A percentile compares a stretch with the other conserved stretches of the same genome.
Evolutionary conservation across 1,140 invertebrate genomes (phyloP).

Genomic region (Drosophila serrata): DNA sequence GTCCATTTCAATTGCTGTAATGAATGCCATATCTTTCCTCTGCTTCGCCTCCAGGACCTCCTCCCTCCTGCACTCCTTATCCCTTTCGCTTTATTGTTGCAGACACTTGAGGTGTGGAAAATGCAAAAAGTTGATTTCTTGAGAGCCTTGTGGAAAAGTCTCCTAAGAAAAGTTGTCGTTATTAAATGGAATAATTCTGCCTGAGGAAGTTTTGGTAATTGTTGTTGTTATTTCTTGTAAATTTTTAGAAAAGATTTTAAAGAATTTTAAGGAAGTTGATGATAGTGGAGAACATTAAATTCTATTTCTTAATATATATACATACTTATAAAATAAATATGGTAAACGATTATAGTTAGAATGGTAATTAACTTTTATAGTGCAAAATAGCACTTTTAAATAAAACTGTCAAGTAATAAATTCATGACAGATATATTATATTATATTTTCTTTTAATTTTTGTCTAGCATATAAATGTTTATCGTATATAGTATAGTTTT

Average conservation of each 20-base stretch:
- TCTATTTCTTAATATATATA: no score
- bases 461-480: no score
- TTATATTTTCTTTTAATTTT: no score
- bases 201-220: slow-evolving; percentile 4
- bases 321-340: no score
- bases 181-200: slow-evolving; percentile 40
- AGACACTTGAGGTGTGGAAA: slow-evolving; percentile 65
- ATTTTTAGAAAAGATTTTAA: not conserved
- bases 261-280: not conserved
- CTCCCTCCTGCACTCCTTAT: not conserved
- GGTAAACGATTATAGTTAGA: no score
- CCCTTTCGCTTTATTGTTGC: slow-evolving; percentile 44
- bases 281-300: no score
- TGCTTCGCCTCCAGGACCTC: slow-evolving; percentile 17
- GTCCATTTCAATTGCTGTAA: slow-evolving; percentile 72
- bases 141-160: slow-evolving; percentile 40
- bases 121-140: slow-evolving; percentile 66
- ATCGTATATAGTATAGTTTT: not conserved
- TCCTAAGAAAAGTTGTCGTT: slow-evolving; percentile 44
- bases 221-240: not conserved
- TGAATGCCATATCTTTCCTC: slow-evolving; percentile 51
- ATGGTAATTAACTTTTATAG: no score
- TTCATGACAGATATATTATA: not conserved
- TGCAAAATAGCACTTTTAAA: no score
- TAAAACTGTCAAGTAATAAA: not conserved